Base-by-base conservation (phyloP, 1,140 invertebrate genomes). In the Polypedilum pembai region DNA sequence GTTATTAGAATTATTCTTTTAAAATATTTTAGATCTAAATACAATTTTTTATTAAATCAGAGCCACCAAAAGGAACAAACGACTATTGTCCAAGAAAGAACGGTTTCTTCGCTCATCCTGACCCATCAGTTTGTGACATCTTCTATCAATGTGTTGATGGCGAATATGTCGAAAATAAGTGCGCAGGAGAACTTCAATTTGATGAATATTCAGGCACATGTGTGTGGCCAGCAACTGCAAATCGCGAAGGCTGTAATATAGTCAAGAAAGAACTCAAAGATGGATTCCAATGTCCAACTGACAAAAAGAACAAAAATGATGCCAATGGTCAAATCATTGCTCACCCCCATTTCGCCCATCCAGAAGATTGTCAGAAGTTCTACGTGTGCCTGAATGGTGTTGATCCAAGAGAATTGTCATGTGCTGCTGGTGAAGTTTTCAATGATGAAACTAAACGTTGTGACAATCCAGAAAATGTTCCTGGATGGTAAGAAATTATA, bases 101-200 rank as follows among this genome's bases (percentile, higher is more conserved):
- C 80, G 94, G 94, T 7, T 94, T 94, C 86, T 95, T 94, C 83
- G 89, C 92, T 2, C 92, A 96, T 84, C 92, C 92, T 3, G 91
- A 94, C 77, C 82, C 89, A 10, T 81, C 87, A 1, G 86, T 93
- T 3, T 95, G 94, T 84, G 90, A 94, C 79, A 82, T 93, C 73
- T 96, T 95, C 86, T 94, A 87, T 85, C 94, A 94, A 82, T 95
- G 94, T 80, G 94, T 94, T 77, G 91, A 94, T 74, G 93, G 94
- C 20, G 90, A 92, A 40, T 86, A 88, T 40, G 90, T 87, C 56
- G 90, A 92, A 80, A 91, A 91, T 77, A 90, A 87, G 56, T 96
- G 94, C 80, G 93, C 93, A 0, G 88, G 89, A 76, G 92, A 93
- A 8, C 85, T 96, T 7, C 92, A 94, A 79, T 96, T 95, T 81